These are phyloP conservation scores for Leucoma salicis DNA, from an alignment of 2,888 invertebrate genomes.

Conservation along the genomic window DNA sequence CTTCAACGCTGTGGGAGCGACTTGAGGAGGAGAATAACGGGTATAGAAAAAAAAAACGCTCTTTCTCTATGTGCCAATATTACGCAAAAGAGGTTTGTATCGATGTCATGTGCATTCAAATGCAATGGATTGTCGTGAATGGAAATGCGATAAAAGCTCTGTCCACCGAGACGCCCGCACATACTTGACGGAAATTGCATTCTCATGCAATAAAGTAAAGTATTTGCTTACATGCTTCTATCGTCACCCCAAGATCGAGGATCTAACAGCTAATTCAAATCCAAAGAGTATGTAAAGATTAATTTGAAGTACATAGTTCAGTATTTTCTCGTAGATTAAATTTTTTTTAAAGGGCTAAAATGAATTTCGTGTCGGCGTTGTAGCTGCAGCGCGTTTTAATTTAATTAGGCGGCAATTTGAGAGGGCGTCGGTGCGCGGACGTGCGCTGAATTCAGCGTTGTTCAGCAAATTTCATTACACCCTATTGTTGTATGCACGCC, in stretches of 20 bases:
- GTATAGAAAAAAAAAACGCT: too few species aligned
- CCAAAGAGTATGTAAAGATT: too few species aligned
- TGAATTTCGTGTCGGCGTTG: slow-evolving; percentile 47
- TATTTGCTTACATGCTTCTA: slow-evolving; percentile 4
- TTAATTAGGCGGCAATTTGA: slow-evolving; percentile 73
- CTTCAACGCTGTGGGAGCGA: too few species aligned
- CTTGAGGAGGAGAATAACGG: too few species aligned
- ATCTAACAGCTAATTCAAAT: too few species aligned
- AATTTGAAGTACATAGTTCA: too few species aligned
- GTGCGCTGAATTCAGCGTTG: slow-evolving; percentile 66
- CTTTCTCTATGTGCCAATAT: too few species aligned
- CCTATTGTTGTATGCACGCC: slow-evolving; percentile 51
- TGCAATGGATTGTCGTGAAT: slow-evolving; percentile 16
- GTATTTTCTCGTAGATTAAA: too few species aligned
- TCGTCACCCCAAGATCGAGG: too few species aligned
- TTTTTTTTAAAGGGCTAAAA: slow-evolving; percentile 48
- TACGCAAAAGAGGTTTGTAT: slow-evolving; percentile 34
- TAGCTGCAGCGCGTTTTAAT: slow-evolving; percentile 58
- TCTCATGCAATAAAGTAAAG: slow-evolving; percentile 16
- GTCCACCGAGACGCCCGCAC: slow-evolving; percentile 10
- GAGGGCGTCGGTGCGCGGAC: slow-evolving; percentile 53
- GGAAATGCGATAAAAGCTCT: slow-evolving; percentile 22
- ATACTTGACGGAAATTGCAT: slow-evolving; percentile 17
- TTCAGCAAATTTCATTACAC: slow-evolving; percentile 67
- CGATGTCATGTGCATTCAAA: slow-evolving; percentile 29